A percentile compares a stretch with the other conserved stretches of the same genome.
Conservation (phyloP, 1,140 invertebrate species). For the Mamestra configurata region DNA sequence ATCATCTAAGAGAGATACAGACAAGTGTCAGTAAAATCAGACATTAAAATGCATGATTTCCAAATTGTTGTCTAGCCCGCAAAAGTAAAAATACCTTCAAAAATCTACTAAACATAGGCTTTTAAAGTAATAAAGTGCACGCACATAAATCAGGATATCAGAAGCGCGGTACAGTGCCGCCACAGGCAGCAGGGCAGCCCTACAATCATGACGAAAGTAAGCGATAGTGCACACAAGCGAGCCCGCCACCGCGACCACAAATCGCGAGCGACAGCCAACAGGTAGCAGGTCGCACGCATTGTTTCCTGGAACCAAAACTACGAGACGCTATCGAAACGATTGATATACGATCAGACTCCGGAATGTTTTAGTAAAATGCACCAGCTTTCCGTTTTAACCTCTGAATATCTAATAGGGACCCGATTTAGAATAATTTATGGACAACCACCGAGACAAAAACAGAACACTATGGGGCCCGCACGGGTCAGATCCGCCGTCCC, state of each 20-base stretch:
- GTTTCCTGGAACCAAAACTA: conserved; percentile 75
- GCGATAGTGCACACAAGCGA: conserved; percentile 53
- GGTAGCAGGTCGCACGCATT: conserved; percentile 78
- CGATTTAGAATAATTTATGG: conserved; percentile 85
- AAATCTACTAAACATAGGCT: background rate
- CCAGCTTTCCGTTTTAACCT: conserved; percentile 75
- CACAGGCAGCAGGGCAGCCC: conserved; percentile 19
- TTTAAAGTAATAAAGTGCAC: conserved; percentile 9
- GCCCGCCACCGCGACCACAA: conserved; percentile 61
- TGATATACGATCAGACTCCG: conserved; percentile 81
- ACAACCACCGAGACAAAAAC: conserved; percentile 77
- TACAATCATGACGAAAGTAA: conserved; percentile 51
- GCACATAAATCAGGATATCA: conserved; percentile 26
- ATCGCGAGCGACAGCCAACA: conserved; percentile 70
- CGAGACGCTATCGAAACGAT: conserved; percentile 74
- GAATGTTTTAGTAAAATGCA: conserved; percentile 80
- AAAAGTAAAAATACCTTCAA: too few relatives aligned
- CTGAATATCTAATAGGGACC: conserved; percentile 84
- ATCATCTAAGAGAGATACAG: too few relatives aligned
- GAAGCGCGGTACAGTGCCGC: background rate
- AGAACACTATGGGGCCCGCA: conserved; percentile 75
- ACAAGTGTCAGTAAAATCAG: too few relatives aligned
- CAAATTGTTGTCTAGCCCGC: too few relatives aligned
- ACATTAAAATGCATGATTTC: too few relatives aligned
- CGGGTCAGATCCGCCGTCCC: conserved; percentile 52